Evolutionary conservation across 2,113 vertebrate species (phyloP).

Genomic region (Lanius collurio): DNA sequence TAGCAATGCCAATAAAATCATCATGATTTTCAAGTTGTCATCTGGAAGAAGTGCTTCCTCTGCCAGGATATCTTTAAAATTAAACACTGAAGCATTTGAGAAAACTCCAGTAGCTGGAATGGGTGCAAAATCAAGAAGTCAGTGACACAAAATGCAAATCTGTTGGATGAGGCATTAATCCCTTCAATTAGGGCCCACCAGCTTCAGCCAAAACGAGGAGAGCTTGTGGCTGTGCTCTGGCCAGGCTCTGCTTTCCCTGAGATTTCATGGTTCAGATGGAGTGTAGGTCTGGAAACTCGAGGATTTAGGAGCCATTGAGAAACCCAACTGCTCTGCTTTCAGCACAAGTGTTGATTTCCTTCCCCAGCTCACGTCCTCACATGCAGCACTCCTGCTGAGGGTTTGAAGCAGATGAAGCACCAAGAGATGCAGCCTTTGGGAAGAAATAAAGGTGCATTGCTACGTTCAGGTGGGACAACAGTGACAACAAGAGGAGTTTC

Average conservation of each 20-base stretch:
- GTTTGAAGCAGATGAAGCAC: background rate
- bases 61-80: background rate
- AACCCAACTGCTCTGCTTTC: background rate
- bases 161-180: background rate
- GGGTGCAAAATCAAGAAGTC: background rate
- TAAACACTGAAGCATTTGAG: background rate
- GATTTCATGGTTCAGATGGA: background rate
- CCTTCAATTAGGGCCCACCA: background rate
- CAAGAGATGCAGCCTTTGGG: background rate
- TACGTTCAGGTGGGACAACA: fast-evolving
- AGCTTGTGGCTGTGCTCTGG: background rate
- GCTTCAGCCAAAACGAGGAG: background rate
- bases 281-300: background rate
- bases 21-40: background rate
- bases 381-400: background rate
- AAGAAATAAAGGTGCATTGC: background rate
- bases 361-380: background rate
- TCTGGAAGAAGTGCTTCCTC: background rate
- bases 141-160: background rate
- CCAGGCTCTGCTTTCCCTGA: background rate
- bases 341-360: background rate
- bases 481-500: background rate
- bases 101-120: background rate
- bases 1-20: background rate
- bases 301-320: background rate